Evolutionary conservation across 2,113 vertebrate species (phyloP).

Genomic region (Rostratula benghalensis): DNA sequence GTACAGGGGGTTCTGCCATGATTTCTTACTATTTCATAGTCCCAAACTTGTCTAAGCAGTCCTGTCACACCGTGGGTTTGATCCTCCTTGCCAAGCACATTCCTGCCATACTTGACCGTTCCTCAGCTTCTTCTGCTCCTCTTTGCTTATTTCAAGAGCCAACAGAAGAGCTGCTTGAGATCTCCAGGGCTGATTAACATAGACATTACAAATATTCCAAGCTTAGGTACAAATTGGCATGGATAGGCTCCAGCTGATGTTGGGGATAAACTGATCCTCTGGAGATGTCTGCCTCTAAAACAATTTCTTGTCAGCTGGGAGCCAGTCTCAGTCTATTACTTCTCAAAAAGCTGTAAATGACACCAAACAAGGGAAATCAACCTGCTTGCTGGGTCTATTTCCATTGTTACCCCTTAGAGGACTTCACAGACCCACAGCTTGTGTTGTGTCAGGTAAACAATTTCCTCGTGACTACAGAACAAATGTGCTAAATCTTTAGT

Average conservation of each 20-base stretch:
- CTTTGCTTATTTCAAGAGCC: not conserved
- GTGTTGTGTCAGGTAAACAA: not conserved
- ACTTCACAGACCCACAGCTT: not conserved
- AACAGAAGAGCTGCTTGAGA: not conserved
- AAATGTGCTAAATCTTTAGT: not conserved
- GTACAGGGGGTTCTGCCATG: not conserved
- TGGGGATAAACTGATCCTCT: not conserved
- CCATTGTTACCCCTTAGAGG: not conserved
- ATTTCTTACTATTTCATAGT: not conserved
- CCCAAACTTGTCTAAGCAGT: not conserved
- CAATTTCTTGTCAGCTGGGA: not conserved
- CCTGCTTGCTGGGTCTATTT: not conserved
- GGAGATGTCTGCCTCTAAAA: not conserved
- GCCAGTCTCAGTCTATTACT: not conserved
- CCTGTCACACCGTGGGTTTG: not conserved
- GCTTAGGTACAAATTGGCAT: not conserved
- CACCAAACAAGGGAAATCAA: not conserved
- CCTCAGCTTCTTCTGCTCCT: not conserved
- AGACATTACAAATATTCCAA: not conserved
- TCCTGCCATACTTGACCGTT: not conserved
- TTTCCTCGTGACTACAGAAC: not conserved
- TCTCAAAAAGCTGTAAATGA: not conserved
- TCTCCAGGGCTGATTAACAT: constrained; percentile 4
- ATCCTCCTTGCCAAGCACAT: not conserved
- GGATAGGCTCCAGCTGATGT: not conserved